Evolutionary conservation across 1,140 invertebrate species (phyloP).

Genomic region (Ruditapes philippinarum): DNA sequence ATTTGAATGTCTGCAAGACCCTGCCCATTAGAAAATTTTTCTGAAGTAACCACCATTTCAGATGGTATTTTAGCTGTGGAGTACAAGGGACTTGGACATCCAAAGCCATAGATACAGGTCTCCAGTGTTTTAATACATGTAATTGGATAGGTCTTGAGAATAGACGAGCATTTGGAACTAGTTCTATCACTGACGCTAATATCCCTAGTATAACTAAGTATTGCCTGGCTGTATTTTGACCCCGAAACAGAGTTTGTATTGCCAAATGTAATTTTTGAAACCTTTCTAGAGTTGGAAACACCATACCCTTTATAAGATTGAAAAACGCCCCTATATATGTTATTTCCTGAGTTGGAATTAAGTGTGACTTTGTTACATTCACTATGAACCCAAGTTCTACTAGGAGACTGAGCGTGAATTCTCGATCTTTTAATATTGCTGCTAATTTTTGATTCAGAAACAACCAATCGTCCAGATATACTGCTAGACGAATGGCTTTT

Average conservation of each 20-base stretch:
- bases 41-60: no score
- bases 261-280: not conserved
- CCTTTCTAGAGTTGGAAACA: conserved; percentile 3
- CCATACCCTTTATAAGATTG: not conserved
- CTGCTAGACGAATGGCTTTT: conserved; percentile 15
- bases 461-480: conserved; percentile 52
- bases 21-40: not conserved
- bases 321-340: conserved; percentile 6
- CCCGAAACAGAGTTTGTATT: not conserved
- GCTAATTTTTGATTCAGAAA: not conserved
- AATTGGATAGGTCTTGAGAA: not conserved
- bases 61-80: no score
- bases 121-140: not conserved
- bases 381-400: conserved; percentile 4
- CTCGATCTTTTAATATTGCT: not conserved
- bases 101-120: no score
- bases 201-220: not conserved
- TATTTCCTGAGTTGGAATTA: not conserved
- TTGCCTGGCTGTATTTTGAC: not conserved
- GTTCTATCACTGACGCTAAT: not conserved
- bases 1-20: not conserved
- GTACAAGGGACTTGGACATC: no score
- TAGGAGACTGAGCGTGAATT: not conserved
- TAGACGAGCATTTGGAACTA: not conserved
- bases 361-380: not conserved